Evolutionary conservation across 2,113 vertebrate species (phyloP).

Genomic region (Alces alces): DNA sequence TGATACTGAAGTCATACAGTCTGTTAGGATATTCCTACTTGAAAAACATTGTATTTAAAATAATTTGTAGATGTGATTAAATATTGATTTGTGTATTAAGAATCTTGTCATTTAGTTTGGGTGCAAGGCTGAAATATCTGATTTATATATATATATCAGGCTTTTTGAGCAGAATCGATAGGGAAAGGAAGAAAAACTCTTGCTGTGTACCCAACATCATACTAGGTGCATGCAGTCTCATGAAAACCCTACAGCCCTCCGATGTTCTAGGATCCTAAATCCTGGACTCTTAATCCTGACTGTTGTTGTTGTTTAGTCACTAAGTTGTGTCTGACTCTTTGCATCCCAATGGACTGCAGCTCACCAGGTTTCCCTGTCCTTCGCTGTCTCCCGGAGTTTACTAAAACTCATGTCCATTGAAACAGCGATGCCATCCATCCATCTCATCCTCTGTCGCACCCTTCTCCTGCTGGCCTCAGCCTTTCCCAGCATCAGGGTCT

Average conservation of each 20-base stretch:
- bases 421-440: not conserved
- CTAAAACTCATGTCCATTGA: not conserved
- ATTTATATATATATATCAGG: slow-evolving; percentile 14
- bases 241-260: not conserved
- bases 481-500: not conserved
- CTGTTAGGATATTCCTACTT: slow-evolving; percentile 26
- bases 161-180: not conserved
- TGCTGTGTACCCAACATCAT: not conserved
- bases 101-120: slow-evolving; percentile 46
- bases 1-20: slow-evolving; percentile 43
- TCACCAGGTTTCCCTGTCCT: not conserved
- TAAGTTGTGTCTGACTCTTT: not conserved
- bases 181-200: not conserved
- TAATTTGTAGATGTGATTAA: slow-evolving; percentile 55
- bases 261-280: not conserved
- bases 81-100: slow-evolving; percentile 54
- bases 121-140: not conserved
- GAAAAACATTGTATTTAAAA: slow-evolving; percentile 38
- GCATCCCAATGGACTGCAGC: not conserved
- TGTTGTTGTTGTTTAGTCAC: not conserved
- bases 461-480: not conserved
- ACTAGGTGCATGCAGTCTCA: not conserved
- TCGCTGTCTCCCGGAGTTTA: not conserved
- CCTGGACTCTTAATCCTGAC: not conserved
- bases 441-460: not conserved